Percentiles rank a stretch among this genome's conserved stretches.
Conservation (phyloP, 1,140 invertebrate genomes). For the Linepithema humile region DNA sequence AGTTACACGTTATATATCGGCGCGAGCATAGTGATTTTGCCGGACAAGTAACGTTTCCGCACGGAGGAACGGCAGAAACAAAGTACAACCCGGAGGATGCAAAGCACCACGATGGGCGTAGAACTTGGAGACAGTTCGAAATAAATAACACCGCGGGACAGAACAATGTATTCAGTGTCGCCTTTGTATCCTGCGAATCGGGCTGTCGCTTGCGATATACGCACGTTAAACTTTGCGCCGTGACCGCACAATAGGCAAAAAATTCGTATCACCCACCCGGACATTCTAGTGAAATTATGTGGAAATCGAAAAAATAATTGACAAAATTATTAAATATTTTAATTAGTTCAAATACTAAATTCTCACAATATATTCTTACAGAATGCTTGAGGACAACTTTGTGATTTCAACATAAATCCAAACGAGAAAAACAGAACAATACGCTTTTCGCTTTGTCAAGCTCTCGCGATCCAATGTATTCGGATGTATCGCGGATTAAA, state of each 20-base stretch:
- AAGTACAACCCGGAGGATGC: neutral
- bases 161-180: slow-evolving; percentile 66
- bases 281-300: neutral
- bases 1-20: too few species aligned
- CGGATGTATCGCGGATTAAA: neutral
- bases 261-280: slow-evolving; percentile 31
- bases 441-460: neutral
- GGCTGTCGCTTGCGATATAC: slow-evolving; percentile 39
- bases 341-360: neutral
- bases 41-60: neutral
- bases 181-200: slow-evolving; percentile 57
- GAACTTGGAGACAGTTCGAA: slow-evolving; percentile 59
- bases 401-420: neutral
- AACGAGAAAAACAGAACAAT: neutral
- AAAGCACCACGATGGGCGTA: slow-evolving; percentile 46
- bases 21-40: neutral
- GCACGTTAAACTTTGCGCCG: slow-evolving; percentile 72
- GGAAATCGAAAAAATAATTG: neutral
- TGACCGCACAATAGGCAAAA: neutral
- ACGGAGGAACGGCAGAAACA: neutral
- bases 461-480: neutral
- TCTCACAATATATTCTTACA: neutral
- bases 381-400: too few species aligned
- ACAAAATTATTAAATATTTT: neutral
- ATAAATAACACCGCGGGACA: slow-evolving; percentile 67